phyloP scores from a whole-genome alignment of 2,113 vertebrate genomes.

The Papio anubis region DNA sequence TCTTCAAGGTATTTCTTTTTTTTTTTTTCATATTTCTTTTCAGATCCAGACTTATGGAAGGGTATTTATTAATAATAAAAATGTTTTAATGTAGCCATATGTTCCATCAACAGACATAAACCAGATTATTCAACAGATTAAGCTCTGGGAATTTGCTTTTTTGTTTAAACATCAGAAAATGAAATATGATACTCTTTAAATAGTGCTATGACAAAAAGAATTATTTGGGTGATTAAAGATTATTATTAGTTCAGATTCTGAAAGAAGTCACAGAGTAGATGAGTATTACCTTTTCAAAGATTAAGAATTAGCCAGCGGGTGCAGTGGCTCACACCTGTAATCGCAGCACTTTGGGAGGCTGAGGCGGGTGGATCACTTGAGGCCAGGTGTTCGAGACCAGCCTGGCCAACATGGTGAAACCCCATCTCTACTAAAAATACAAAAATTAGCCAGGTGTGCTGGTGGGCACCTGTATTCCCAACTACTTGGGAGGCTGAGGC shows the following conservation, averaged over 20 bases:
- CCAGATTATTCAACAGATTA: not conserved
- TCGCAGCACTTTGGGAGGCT: too few species aligned
- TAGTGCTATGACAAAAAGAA: not conserved
- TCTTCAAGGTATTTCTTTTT: slow-evolving; percentile 91
- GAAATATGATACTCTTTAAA: not conserved
- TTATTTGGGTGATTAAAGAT: not conserved
- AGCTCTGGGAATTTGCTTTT: not conserved
- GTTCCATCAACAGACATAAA: not conserved
- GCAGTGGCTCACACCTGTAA: too few species aligned
- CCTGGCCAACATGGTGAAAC: too few species aligned
- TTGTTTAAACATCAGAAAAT: not conserved
- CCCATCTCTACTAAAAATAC: too few species aligned
- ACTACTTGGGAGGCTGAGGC: too few species aligned
- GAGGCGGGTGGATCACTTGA: too few species aligned
- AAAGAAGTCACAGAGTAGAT: not conserved
- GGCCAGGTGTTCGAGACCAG: too few species aligned
- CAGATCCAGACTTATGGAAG: too few species aligned
- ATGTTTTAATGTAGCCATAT: not conserved
- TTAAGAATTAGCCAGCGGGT: not conserved
- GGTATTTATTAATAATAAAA: slow-evolving; percentile 82
- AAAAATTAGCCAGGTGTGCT: too few species aligned
- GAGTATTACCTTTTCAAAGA: slow-evolving; percentile 16
- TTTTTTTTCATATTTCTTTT: too few species aligned
- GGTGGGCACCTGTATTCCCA: too few species aligned
- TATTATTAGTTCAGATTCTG: not conserved